phyloP scores from a whole-genome alignment of 1,140 invertebrate species.

The Hyles vespertilio region DNA sequence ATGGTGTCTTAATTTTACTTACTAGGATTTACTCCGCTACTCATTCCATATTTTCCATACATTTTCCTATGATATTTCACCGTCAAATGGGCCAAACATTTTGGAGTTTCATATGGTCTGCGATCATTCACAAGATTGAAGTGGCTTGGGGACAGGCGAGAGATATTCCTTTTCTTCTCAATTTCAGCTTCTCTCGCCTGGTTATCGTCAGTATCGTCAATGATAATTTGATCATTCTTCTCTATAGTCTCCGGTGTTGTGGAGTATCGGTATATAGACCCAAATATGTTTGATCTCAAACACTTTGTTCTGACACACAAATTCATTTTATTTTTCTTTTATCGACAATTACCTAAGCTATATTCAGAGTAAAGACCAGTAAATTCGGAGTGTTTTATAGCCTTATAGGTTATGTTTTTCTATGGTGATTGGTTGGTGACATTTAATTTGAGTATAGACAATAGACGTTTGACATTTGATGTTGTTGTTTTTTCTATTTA shows the following conservation, averaged over 20 bases:
- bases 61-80: slow-evolving; percentile 65
- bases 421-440: no score
- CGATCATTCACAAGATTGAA: slow-evolving; percentile 49
- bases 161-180: slow-evolving; percentile 58
- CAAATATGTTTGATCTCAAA: slow-evolving; percentile 35
- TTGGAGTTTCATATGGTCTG: slow-evolving; percentile 50
- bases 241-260: slow-evolving; percentile 46
- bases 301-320: slow-evolving; percentile 40
- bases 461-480: no score
- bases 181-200: slow-evolving; percentile 50
- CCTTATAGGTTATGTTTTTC: slow-evolving; percentile 10
- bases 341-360: no score
- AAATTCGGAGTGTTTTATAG: no score
- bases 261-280: slow-evolving; percentile 38
- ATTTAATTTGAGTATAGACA: no score
- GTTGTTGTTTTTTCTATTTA: no score
- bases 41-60: slow-evolving; percentile 61
- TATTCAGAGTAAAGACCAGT: no score
- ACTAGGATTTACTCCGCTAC: slow-evolving; percentile 66
- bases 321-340: slow-evolving; percentile 37
- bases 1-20: slow-evolving; percentile 20
- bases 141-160: slow-evolving; percentile 45
- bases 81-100: slow-evolving; percentile 50
- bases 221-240: slow-evolving; percentile 49
- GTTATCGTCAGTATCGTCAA: slow-evolving; percentile 56